A percentile compares a stretch with the other conserved stretches of the same genome.
Evolutionary conservation across 2,797 vertebrate species (phyloP).

Genomic region (Pangasius mekongensis): DNA sequence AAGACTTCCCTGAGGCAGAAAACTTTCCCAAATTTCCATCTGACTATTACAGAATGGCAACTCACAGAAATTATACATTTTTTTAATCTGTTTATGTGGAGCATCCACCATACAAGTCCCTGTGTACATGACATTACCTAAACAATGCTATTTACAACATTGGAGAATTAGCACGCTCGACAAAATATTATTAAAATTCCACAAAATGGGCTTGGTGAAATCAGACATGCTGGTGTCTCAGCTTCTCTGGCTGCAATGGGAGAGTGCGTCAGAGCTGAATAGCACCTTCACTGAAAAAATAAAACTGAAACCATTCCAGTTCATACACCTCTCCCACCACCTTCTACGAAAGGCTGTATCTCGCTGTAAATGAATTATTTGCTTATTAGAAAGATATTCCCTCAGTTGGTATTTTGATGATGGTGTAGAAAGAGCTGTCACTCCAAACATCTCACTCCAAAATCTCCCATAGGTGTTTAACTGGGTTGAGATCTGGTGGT

Average conservation of each 20-base stretch:
- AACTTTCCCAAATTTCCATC: neutral
- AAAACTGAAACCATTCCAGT: neutral
- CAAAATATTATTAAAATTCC: neutral
- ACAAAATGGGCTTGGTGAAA: neutral
- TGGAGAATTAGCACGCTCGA: neutral
- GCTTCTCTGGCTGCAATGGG: slow-evolving; percentile 23
- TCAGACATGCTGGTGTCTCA: neutral
- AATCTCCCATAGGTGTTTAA: neutral
- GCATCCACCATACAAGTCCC: too few species aligned
- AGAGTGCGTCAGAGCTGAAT: slow-evolving; percentile 12
- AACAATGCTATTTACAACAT: neutral
- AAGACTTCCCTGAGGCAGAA: neutral
- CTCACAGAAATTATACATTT: too few species aligned
- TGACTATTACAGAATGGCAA: too few species aligned
- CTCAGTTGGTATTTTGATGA: neutral
- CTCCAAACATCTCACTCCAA: neutral
- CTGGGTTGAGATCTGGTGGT: neutral
- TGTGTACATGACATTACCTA: neutral
- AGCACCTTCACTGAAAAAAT: slow-evolving; percentile 19
- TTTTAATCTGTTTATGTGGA: too few species aligned
- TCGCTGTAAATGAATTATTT: neutral
- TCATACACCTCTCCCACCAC: slow-evolving; percentile 1
- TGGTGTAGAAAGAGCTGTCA: neutral
- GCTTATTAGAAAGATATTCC: neutral
- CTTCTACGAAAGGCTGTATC: neutral